These are phyloP conservation scores for Laupala kohalensis DNA, from an alignment of 1,140 invertebrate genomes.

Conservation along the genomic window DNA sequence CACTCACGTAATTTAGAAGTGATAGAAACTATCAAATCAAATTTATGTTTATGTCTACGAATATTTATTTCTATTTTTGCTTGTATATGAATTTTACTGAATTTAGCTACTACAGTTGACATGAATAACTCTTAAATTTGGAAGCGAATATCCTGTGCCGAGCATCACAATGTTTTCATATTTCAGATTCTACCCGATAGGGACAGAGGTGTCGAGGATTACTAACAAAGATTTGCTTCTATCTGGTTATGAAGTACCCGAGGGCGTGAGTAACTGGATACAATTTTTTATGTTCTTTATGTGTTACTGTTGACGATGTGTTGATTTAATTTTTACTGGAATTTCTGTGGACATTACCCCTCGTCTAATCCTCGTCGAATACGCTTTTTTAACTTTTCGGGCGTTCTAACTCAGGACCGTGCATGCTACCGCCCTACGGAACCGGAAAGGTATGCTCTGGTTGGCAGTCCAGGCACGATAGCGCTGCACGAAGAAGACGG, in stretches of 20 bases:
- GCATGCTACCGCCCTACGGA: too few species aligned
- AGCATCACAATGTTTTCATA: conserved; percentile 2
- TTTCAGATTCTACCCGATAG: conserved; percentile 33
- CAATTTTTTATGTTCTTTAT: conserved; percentile 6
- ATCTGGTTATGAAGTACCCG: conserved; percentile 36
- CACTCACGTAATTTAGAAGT: too few species aligned
- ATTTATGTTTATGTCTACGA: not conserved
- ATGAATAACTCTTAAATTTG: not conserved
- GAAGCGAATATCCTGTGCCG: not conserved
- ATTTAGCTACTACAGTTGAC: not conserved
- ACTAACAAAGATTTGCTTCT: conserved; percentile 30
- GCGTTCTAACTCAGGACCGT: too few species aligned
- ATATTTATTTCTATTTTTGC: not conserved
- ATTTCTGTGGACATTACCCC: too few species aligned
- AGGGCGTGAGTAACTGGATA: conserved; percentile 32
- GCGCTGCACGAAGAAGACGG: too few species aligned
- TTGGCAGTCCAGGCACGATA: too few species aligned
- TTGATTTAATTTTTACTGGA: too few species aligned
- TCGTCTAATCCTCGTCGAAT: too few species aligned
- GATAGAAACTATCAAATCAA: not conserved
- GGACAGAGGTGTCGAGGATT: conserved; percentile 36
- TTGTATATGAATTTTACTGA: not conserved
- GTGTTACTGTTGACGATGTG: too few species aligned
- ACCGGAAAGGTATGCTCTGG: too few species aligned
- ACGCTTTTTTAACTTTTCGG: too few species aligned